These are phyloP conservation scores for Ornithorhynchus anatinus DNA, from an alignment of 2,113 vertebrate species.

Conservation along the genomic window DNA sequence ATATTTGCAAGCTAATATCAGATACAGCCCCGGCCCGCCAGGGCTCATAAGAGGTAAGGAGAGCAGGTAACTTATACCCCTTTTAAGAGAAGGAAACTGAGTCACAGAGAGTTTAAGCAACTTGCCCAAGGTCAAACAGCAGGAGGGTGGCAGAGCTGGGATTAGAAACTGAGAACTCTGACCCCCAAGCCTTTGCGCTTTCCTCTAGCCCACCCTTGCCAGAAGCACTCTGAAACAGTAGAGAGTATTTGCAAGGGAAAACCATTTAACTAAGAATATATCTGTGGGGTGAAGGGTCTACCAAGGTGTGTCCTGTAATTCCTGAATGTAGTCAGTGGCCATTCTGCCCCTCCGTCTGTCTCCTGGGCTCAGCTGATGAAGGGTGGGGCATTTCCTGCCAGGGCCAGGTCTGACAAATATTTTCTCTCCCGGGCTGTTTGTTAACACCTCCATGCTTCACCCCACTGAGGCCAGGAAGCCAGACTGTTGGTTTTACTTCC, in stretches of 20 bases:
- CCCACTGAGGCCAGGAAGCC: background rate
- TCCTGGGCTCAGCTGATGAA: background rate
- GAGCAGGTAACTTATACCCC: background rate
- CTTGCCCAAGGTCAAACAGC: background rate
- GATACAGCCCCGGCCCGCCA: no score
- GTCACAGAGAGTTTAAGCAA: background rate
- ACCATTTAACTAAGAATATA: no score
- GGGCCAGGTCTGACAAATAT: background rate
- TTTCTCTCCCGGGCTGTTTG: background rate
- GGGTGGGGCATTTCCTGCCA: background rate
- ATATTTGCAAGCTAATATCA: no score
- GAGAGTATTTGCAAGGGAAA: no score
- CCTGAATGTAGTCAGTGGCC: no score
- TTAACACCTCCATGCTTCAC: background rate
- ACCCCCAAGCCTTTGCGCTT: background rate
- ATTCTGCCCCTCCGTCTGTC: no score
- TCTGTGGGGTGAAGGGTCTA: no score
- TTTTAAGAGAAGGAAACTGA: background rate
- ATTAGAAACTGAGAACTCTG: background rate
- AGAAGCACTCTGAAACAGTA: no score
- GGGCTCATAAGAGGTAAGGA: no score
- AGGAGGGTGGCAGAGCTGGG: background rate
- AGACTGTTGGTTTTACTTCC: background rate
- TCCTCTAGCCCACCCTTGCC: background rate
- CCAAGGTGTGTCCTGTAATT: no score